These are phyloP conservation scores for Ypsolopha scabrella DNA, from an alignment of 2,888 invertebrate genomes.

Conservation along the genomic window DNA sequence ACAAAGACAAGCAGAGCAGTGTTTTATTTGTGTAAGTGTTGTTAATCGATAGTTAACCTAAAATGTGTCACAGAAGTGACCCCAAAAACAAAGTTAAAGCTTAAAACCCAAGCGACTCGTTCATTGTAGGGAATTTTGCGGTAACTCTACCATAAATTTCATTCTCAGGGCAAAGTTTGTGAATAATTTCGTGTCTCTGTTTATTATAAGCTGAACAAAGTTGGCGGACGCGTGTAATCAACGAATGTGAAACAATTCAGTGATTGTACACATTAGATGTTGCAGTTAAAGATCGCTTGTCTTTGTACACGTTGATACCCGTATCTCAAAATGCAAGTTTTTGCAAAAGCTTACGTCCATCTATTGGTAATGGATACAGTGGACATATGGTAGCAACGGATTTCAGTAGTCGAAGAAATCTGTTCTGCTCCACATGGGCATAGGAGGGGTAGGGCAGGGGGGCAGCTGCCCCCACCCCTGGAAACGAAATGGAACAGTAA, in stretches of 20 bases:
- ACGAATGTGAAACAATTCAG: conserved; percentile 12
- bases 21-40: not conserved
- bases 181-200: conserved; percentile 68
- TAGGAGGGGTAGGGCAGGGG: no score
- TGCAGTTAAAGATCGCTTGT: no score
- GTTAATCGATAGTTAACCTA: not conserved
- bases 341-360: no score
- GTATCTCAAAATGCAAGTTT: no score
- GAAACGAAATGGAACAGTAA: no score
- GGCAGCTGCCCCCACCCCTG: no score
- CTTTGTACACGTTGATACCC: no score
- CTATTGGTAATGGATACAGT: no score
- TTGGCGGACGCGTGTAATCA: conserved; percentile 54
- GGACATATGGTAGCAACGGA: no score
- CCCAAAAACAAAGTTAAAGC: conserved; percentile 35
- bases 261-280: not conserved
- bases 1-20: no score
- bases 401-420: no score
- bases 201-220: conserved; percentile 59
- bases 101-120: conserved; percentile 57
- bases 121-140: conserved; percentile 61
- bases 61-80: not conserved
- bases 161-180: conserved; percentile 56
- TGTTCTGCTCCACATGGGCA: no score
- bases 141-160: conserved; percentile 65